Percentiles rank a stretch among this genome's conserved stretches.
phyloP scores from a whole-genome alignment of 2,797 vertebrate species.

The Euphonia xanthogaster region DNA sequence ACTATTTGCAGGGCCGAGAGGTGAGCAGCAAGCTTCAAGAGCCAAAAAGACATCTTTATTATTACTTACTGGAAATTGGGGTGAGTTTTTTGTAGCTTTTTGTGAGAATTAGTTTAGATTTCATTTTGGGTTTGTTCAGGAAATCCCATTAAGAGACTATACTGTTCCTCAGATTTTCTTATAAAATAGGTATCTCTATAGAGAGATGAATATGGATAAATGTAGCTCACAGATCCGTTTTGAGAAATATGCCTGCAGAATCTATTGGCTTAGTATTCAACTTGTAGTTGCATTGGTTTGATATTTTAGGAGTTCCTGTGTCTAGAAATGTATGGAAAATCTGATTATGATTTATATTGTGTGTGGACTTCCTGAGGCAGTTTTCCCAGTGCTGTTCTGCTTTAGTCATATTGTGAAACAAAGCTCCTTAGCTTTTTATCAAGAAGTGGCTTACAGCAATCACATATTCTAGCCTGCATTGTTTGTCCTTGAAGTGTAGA shows the following conservation, averaged over 20 bases:
- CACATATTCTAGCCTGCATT: not conserved
- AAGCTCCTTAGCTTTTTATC: conserved; percentile 49
- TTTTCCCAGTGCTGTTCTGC: conserved; percentile 68
- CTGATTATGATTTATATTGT: conserved; percentile 74
- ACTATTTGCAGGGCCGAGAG: not conserved
- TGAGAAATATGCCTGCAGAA: not conserved
- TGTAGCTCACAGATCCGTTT: not conserved
- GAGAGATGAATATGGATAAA: not conserved
- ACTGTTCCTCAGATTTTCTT: not conserved
- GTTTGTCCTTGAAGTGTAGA: conserved; percentile 35
- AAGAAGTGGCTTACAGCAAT: conserved; percentile 9
- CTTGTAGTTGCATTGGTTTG: conserved; percentile 20
- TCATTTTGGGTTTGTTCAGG: not conserved
- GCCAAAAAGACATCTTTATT: not conserved
- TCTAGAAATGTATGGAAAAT: conserved; percentile 75
- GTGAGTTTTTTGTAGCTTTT: not conserved
- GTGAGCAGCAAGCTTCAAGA: not conserved
- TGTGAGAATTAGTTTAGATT: not conserved
- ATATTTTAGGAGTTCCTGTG: conserved; percentile 77
- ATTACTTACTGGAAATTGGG: not conserved
- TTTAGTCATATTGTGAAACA: conserved; percentile 50
- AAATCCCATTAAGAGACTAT: not conserved
- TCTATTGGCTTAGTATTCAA: not conserved
- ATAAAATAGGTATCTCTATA: not conserved
- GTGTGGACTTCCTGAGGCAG: conserved; percentile 73